These are phyloP conservation scores for Conistra vaccinii DNA, from an alignment of 2,888 invertebrate genomes.

Conservation along the genomic window DNA sequence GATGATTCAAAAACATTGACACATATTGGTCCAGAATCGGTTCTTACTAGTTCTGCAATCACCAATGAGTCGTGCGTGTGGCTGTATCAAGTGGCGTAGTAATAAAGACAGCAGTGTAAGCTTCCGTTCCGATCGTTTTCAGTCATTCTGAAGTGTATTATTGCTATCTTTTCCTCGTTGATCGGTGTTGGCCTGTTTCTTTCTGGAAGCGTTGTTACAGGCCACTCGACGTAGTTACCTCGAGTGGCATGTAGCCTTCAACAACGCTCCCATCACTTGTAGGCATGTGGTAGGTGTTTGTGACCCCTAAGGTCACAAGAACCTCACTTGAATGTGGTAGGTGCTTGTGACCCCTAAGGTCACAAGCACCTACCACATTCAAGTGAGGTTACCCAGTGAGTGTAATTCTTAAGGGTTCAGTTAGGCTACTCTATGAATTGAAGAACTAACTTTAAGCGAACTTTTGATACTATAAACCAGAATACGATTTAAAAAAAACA, in stretches of 20 bases:
- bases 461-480: not conserved
- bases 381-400: too few species aligned
- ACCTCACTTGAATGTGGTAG: too few species aligned
- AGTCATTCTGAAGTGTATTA: conserved; percentile 26
- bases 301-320: too few species aligned
- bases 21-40: conserved; percentile 70
- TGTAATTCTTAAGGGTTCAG: too few species aligned
- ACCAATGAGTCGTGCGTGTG: conserved; percentile 26
- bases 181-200: not conserved
- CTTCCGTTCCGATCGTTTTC: conserved; percentile 47
- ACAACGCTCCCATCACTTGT: too few species aligned
- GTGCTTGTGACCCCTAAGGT: too few species aligned
- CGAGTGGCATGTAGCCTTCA: too few species aligned
- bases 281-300: not conserved
- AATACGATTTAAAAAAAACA: not conserved
- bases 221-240: too few species aligned
- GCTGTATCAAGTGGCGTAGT: conserved; percentile 22
- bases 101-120: conserved; percentile 42
- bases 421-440: not conserved
- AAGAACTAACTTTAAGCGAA: not conserved
- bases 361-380: too few species aligned
- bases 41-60: conserved; percentile 63
- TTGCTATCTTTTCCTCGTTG: conserved; percentile 27
- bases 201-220: not conserved
- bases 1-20: conserved; percentile 83